Base-by-base conservation (phyloP, 2,888 invertebrate genomes). In the Phalera bucephala region DNA sequence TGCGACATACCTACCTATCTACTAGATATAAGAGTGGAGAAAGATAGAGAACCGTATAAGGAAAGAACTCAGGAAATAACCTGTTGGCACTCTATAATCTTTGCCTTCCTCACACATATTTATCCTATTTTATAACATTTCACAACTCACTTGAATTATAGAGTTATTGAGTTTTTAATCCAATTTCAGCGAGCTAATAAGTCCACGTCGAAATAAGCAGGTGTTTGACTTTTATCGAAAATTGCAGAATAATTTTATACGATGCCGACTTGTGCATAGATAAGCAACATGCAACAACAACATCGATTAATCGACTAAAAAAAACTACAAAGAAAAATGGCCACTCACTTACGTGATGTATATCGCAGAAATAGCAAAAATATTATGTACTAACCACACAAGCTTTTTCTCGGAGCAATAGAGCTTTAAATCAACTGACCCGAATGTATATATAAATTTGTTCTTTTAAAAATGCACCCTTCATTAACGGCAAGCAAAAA, bases 211-310 rank as follows among this genome's bases (percentile, higher is more conserved):
- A n/a, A 7, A 23, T 44, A 38, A 15, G 51, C 51, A 45, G 49
- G 36, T 55, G 46, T 27, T 36, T 13, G 5, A 13, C 7, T 38
- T 10, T 36, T 42, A 55, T 40, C 31, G 25, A 43, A 45, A 40
- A 37, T 36, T 33, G 33, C 29, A 9, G 35, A 33, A 40, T 31
- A 45, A 34, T 35, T 26, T 37, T 19, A 31, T 19, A 32, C 13
- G 31, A 28, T 21, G 36, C 4, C 3, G 17, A 31, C 29, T 33
- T 46, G 49, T 46, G 39, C 46, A 42, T 40, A 47, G 56, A 63
- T 59, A 56, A 46, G 32, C 15, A 20, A 45, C 60, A 59, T 50
- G 53, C 64, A 52, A 58, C 36, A 42, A 26, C 38, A n/a, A 35
- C 43, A 52, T 50, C 40, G 36, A 45, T 56, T 47, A 36, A 39